phyloP scores from a whole-genome alignment of 1,140 invertebrate species.

The Lysiphlebus fabarum region DNA sequence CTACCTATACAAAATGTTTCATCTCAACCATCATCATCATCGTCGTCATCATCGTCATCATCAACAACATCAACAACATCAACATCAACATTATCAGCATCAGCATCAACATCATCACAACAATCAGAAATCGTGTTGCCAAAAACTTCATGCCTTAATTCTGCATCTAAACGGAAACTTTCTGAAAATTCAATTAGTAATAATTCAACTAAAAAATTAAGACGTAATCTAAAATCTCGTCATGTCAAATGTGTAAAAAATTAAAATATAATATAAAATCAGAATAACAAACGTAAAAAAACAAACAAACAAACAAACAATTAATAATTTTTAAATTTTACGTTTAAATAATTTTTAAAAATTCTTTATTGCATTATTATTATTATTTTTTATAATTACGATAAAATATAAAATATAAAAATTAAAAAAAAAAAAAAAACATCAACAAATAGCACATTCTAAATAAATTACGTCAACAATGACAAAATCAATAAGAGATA shows the following conservation, averaged over 20 bases:
- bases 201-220: constrained; percentile 45
- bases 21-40: constrained; percentile 38
- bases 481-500: too few relatives aligned
- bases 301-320: constrained; percentile 22
- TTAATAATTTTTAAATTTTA: too few relatives aligned
- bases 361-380: too few relatives aligned
- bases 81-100: constrained; percentile 25
- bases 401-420: too few relatives aligned
- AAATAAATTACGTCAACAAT: too few relatives aligned
- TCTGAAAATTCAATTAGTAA: constrained; percentile 41
- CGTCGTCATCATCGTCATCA: constrained; percentile 17
- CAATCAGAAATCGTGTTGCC: constrained; percentile 48
- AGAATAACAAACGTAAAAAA: constrained; percentile 2
- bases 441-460: too few relatives aligned
- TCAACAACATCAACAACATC: constrained; percentile 22
- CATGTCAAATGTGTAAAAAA: constrained; percentile 53
- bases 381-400: too few relatives aligned
- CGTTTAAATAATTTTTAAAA: too few relatives aligned
- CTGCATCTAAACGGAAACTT: constrained; percentile 47
- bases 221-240: constrained; percentile 49
- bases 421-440: too few relatives aligned
- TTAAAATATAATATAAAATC: constrained; percentile 45
- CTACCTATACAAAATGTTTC: constrained; percentile 45
- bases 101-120: constrained; percentile 25
- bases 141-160: constrained; percentile 41